Conservation (phyloP, 2,797 vertebrate species). For the Lacerta viridis region DNA sequence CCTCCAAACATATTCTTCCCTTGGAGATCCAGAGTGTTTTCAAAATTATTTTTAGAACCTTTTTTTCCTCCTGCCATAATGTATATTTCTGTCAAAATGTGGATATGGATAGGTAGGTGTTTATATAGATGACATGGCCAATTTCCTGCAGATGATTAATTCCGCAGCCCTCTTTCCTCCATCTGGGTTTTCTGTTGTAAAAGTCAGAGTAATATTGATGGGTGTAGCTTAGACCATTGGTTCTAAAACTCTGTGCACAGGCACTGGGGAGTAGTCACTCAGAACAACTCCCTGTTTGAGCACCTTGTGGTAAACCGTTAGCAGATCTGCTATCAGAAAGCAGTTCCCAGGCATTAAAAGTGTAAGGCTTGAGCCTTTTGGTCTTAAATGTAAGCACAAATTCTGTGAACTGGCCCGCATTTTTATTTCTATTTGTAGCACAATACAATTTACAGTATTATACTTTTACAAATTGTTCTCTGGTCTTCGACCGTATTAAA, state of each 20-base stretch:
- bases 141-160: constrained; percentile 27
- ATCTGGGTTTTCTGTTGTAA: neutral
- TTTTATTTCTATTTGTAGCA: too few relatives aligned
- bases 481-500: too few relatives aligned
- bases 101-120: rapidly evolving
- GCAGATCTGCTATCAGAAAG: neutral
- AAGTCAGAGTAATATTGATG: neutral
- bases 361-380: too few relatives aligned
- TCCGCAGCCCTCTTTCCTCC: constrained; percentile 3
- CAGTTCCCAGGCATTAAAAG: too few relatives aligned
- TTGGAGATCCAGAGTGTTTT: neutral
- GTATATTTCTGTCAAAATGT: neutral
- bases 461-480: too few relatives aligned
- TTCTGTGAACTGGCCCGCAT: too few relatives aligned
- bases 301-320: neutral
- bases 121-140: neutral
- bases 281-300: neutral
- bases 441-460: too few relatives aligned
- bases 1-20: neutral
- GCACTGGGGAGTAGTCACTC: too few relatives aligned
- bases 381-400: too few relatives aligned
- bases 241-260: neutral
- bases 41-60: neutral
- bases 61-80: neutral
- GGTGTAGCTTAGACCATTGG: neutral